phyloP scores from a whole-genome alignment of 2,113 vertebrate genomes.

The Antigone vipio region DNA sequence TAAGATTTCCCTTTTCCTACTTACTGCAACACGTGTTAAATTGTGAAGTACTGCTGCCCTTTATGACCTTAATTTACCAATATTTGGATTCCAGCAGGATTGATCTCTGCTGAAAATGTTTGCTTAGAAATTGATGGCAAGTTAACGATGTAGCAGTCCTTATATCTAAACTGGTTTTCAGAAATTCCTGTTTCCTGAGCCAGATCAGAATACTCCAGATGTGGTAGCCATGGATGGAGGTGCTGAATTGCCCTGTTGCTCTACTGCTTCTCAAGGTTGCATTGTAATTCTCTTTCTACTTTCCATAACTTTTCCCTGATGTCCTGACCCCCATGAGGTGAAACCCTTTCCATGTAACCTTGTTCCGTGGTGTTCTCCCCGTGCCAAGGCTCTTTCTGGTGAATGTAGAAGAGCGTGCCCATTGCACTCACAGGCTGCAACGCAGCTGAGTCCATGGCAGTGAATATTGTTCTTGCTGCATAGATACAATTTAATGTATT shows the following conservation, averaged over 20 bases:
- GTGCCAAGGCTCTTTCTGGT: background rate
- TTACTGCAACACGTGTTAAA: background rate
- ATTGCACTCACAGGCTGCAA: background rate
- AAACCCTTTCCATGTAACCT: background rate
- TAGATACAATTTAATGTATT: accelerated
- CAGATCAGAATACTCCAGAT: background rate
- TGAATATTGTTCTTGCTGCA: background rate
- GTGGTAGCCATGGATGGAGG: accelerated
- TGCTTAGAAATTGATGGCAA: background rate
- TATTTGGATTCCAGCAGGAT: background rate
- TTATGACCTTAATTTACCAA: background rate
- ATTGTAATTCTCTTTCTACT: accelerated
- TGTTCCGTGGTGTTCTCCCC: accelerated
- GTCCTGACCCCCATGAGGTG: accelerated
- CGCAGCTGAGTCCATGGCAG: accelerated
- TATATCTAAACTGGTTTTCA: background rate
- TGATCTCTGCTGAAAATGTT: background rate
- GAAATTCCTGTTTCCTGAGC: background rate
- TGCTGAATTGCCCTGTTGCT: accelerated
- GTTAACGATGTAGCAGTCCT: background rate
- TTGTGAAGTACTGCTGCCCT: background rate
- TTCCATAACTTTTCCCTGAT: background rate
- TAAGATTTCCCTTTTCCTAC: background rate
- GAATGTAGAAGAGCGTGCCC: accelerated
- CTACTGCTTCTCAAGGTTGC: too few species aligned